phyloP scores from a whole-genome alignment of 2,888 invertebrate genomes.

The Cristatella mucedo region DNA sequence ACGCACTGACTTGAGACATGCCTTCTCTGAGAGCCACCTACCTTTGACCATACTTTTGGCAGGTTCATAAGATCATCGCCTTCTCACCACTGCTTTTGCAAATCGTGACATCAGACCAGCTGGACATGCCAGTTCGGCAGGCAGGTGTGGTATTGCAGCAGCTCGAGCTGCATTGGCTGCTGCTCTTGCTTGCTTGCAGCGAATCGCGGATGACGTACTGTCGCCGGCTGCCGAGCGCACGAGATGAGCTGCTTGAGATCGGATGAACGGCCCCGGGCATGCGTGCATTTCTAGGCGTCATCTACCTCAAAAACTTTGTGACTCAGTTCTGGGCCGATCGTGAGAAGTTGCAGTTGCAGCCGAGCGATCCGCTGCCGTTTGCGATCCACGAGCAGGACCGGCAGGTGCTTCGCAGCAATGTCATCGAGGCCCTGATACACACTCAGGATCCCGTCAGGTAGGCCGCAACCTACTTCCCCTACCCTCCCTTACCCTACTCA shows the following conservation, averaged over 20 bases:
- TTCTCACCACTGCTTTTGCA: constrained; percentile 83
- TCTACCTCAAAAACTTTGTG: constrained; percentile 87
- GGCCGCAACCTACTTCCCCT: no score
- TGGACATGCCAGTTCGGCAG: constrained; percentile 79
- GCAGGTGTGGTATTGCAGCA: constrained; percentile 60
- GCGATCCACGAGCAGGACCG: constrained; percentile 89
- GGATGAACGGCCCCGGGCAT: not conserved
- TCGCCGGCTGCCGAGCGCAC: not conserved
- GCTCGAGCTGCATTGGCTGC: no score
- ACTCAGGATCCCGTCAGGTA: constrained; percentile 70
- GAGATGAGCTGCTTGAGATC: not conserved
- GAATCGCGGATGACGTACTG: not conserved
- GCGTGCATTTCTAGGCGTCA: constrained; percentile 46
- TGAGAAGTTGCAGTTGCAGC: constrained; percentile 42
- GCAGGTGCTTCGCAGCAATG: constrained; percentile 71
- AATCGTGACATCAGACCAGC: constrained; percentile 70
- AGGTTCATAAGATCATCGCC: constrained; percentile 87
- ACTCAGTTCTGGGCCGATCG: constrained; percentile 58
- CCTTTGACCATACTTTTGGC: constrained; percentile 14
- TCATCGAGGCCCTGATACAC: constrained; percentile 87
- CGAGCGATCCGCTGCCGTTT: constrained; percentile 47
- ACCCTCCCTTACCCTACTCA: no score
- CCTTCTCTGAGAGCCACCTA: constrained; percentile 17
- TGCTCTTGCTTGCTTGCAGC: not conserved
- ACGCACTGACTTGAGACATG: not conserved